Conservation (phyloP, 2,113 vertebrate species). For the Mobula birostris region DNA sequence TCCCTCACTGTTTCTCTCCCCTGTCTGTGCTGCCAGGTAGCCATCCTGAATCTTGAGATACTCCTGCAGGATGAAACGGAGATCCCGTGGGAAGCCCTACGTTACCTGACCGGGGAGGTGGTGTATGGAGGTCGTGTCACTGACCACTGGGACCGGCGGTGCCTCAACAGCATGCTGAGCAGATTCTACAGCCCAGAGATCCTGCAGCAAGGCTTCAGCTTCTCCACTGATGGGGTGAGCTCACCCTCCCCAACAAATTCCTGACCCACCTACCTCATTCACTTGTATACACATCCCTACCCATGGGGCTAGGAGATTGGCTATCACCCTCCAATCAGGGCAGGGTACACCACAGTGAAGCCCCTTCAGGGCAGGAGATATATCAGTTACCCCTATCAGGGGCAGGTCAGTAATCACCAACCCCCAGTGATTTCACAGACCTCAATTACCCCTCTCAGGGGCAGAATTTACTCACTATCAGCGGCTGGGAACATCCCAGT, state of each 20-base stretch:
- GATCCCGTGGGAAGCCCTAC: conserved; percentile 48
- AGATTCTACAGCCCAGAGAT: conserved; percentile 48
- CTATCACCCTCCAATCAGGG: too few relatives aligned
- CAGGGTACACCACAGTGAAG: too few relatives aligned
- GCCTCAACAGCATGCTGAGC: conserved; percentile 49
- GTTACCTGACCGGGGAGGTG: conserved; percentile 49
- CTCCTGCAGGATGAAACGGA: conserved; percentile 18
- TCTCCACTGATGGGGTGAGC: conserved; percentile 39
- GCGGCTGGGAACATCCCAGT: too few relatives aligned
- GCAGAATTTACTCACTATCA: too few relatives aligned
- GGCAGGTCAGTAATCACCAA: not conserved
- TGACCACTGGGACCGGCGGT: conserved; percentile 52
- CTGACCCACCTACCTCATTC: not conserved
- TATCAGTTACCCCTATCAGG: not conserved
- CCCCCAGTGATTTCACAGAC: not conserved
- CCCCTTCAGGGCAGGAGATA: too few relatives aligned
- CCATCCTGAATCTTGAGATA: conserved; percentile 47
- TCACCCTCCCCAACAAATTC: too few relatives aligned
- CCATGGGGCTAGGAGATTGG: too few relatives aligned
- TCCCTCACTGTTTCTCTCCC: not conserved
- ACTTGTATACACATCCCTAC: not conserved
- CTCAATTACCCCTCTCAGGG: too few relatives aligned
- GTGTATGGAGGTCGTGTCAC: conserved; percentile 52
- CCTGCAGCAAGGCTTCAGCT: conserved; percentile 41
- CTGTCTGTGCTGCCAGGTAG: conserved; percentile 42